Evolutionary conservation across 1,140 invertebrate species (phyloP).

Genomic region (Polypedilum pembai): DNA sequence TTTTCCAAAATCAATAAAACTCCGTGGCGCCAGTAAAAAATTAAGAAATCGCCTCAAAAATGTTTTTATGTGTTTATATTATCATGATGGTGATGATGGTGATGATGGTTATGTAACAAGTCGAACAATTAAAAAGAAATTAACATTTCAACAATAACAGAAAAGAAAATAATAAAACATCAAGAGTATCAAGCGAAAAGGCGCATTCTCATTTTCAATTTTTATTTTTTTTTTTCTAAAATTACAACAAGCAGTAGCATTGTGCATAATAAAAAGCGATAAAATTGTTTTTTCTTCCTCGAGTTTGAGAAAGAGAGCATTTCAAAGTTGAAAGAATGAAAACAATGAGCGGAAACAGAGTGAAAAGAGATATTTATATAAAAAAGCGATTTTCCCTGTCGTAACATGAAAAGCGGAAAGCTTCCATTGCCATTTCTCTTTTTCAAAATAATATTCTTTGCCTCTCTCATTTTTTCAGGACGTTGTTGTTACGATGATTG

Average conservation of each 20-base stretch:
- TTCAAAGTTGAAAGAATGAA: constrained; percentile 14
- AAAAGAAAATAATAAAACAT: background rate
- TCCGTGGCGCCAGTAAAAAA: background rate
- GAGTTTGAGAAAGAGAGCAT: background rate
- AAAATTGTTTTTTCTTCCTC: background rate
- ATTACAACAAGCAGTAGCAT: background rate
- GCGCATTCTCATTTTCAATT: background rate
- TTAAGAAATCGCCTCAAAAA: background rate
- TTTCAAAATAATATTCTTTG: background rate
- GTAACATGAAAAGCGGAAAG: background rate
- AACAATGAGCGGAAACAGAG: constrained; percentile 22
- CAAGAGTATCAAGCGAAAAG: background rate
- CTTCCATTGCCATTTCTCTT: background rate
- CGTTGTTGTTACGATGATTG: background rate
- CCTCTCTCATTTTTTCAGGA: background rate
- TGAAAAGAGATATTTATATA: constrained; percentile 6
- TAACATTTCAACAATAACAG: background rate
- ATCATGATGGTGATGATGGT: background rate
- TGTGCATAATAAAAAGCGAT: constrained; percentile 1
- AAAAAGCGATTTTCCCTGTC: constrained; percentile 11
- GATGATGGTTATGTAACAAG: background rate
- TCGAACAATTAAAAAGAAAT: too few species aligned
- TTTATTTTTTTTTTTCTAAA: too few species aligned
- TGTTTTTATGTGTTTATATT: background rate
- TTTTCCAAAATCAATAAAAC: background rate